Base-by-base conservation (phyloP, 2,888 invertebrate species). In the Synergus itoensis region DNA sequence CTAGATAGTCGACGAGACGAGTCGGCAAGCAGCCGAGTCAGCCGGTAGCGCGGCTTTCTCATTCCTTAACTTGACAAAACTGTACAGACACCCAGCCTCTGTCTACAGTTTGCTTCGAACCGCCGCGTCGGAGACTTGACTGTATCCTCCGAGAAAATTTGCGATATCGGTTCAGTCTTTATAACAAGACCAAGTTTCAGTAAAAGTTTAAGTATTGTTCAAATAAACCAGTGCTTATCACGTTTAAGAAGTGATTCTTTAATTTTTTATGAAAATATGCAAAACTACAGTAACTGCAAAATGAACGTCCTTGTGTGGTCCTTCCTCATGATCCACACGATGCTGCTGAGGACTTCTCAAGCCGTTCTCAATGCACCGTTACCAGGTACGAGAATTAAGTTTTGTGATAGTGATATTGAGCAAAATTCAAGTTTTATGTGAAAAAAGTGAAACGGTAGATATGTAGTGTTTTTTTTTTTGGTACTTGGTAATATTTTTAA, bases 221-320 rank as follows among this genome's bases (percentile, higher is more conserved):
- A n/a, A 21, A n/a, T 45, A 14, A 41, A 67, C 8, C 11, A 67
- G 64, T 41, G 40, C 9, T 64, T 4, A 3, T 8, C 48, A 16
- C 16, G 5, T 48, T 48, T n/a, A 5, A 5, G 48, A 48, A n/a
- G 67, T 67, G 45, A 45, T 14, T 43, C 43, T 12, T 67, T 4
- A 18, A 45, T 9, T 21, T 28, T 12, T 45, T 18, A 45, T 45
- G 67, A 18, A 5, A 64, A n/a, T 16, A 48, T 48, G 48, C n/a
- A 67, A 14, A n/a, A 60, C 9, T 9, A 28, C 9, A 41, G 1
- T 48, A n/a, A 41, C 41, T 16, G 77, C 84, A 88, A 84, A 80
- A 91, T 91, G 91, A 88, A 90, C 82, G 84, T 87, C 41, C 81
- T 88, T 62, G 89, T 86, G 75, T 89, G 89, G 86, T 88, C 88